Base-by-base conservation (phyloP, 1,140 invertebrate genomes). In the Heliconius himera region DNA sequence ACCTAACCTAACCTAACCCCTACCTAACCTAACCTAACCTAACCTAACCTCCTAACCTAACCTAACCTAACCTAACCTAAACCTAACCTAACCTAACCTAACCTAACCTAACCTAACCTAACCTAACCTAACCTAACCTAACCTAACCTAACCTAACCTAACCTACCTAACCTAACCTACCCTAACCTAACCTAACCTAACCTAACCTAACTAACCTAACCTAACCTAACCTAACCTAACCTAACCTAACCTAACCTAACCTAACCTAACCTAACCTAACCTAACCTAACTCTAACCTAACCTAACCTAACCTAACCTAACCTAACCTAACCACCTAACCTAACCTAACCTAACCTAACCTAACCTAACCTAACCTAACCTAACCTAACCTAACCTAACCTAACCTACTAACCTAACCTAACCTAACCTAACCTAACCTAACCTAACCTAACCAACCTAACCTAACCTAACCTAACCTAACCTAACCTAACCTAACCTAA, bases 281-380 rank as follows among this genome's bases (percentile, higher is more conserved):
- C n/a, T n/a, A n/a, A n/a, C n/a, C n/a, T n/a, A n/a, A n/a, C n/a
- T n/a, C n/a, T n/a, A n/a, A n/a, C n/a, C n/a, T n/a, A n/a, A n/a
- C n/a, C n/a, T n/a, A n/a, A n/a, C 73, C 73, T 46, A n/a, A 9
- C 73, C n/a, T 26, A 54, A 49, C 41, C 38, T 74, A 54, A 77
- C 76, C 71, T 78, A 60, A 75, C 60, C 80, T 84, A 81, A 54
- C 51, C 13, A 20, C n/a, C n/a, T n/a, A n/a, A n/a, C n/a, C n/a
- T n/a, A n/a, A n/a, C n/a, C n/a, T n/a, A n/a, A n/a, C n/a, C n/a
- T n/a, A n/a, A 54, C 16, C 51, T 20, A 54, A 49, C 46, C 4
- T 49, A 49, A 49, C 46, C 46, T 49, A 49, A 49, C 46, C 51
- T n/a, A 20, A 54, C 51, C 20, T 1, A 38, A 49, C 46, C 46